Base-by-base conservation (phyloP, 2,797 vertebrate genomes). In the Avahi laniger region DNA sequence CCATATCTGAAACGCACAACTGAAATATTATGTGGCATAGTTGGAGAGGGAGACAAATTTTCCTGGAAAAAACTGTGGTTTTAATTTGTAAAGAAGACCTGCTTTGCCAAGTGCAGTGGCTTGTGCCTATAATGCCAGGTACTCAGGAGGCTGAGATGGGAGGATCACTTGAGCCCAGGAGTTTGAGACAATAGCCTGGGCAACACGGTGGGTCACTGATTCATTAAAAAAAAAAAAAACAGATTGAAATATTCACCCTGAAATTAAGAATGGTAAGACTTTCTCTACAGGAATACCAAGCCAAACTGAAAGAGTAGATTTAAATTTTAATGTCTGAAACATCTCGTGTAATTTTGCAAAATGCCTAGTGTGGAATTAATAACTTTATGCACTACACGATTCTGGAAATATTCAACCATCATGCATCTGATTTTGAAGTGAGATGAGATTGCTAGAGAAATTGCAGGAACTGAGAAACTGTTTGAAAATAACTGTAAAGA, bases 281-380 rank as follows among this genome's bases (percentile, higher is more conserved):
- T 83, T 54, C 20, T 84, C 54, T 76, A 14, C 14, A 43, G 30
- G 26, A 96, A 63, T 26, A 4, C 35, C 65, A 81, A 92, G 38
- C 8, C 73, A 91, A 72, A 96, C 22, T 65, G 50, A 80, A 5
- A 82, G 26, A 43, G 9, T 13, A 95, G 76, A 94, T 85, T 93
- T 85, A 93, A 92, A 75, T 84, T 86, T 88, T 61, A 10, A 2
- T 52, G 35, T 79, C 67, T 81, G 52, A 95, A 96, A 67, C 20
- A 30, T 88, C 72, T 67, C 67, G 50, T 61, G 35, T 95, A 84
- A 91, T 89, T 95, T 91, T 96, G 28, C 91, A 83, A 89, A 91
- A 90, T 61, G 0, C 35, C 63, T 78, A 43, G 4, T 81, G 4
- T 57, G 4, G 38, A 86, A 91, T 75, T 33, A 78, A 92, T 82